Base-by-base conservation (phyloP, 2,888 invertebrate genomes). In the Globia sparganii region DNA sequence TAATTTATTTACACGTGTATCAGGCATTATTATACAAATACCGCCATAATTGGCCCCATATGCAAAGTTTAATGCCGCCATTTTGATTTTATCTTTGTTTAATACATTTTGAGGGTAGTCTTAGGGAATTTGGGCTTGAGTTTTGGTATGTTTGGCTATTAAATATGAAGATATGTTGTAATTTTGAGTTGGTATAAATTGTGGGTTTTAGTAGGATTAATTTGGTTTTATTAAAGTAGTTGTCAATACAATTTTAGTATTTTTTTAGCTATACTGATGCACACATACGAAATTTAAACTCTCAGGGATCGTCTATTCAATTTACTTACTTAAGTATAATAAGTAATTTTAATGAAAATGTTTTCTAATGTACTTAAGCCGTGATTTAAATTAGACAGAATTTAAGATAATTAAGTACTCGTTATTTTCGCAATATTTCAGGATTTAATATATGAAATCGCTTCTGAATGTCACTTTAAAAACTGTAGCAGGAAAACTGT, bases 1-100 rank as follows among this genome's bases (percentile, higher is more conserved):
- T 96, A 96, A 96, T 96, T 95, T 96, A 96, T 96, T 95, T 95
- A 94, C 93, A 92, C 92, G 90, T 94, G 92, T 95, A 95, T 95
- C 95, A 91, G 84, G 83, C 90, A 84, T 91, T 91, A 94, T 93
- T 93, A 93, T 92, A 94, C 94, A 92, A 95, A 94, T 94, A 93
- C 90, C 83, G 89, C 86, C 90, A 89, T 96, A 95, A 96, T 95
- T 95, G 93, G 91, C 91, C 95, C 94, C 96, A 96, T 96, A 96
- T 96, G 96, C 94, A 95, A 95, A 94, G 94, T 94, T 95, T 93
- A 94, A 93, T 94, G 94, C 90, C 91, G 88, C 90, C 89, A 87
- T 90, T 91, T 86, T 88, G 95, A 95, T 95, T 92, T 94, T 95
- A 96, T 96, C 96, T 89, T 31, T 67, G 90, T 90, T 93, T 93